These are phyloP conservation scores for Neoitamus cyanurus DNA, from an alignment of 2,888 invertebrate genomes.

Conservation along the genomic window DNA sequence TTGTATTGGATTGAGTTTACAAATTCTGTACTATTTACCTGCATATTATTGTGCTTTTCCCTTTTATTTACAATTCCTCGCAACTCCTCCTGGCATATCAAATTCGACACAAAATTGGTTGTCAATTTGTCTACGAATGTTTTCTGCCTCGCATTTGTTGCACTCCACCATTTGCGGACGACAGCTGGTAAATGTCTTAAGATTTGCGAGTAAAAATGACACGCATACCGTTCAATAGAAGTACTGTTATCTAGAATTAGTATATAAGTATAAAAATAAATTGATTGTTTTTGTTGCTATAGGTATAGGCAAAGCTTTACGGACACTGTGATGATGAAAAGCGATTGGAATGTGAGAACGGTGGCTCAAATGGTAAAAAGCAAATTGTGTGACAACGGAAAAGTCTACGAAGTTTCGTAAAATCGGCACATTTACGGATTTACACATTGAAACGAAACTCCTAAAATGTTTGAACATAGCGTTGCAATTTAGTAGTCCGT, in stretches of 20 bases:
- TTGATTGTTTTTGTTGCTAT: slow-evolving; percentile 5
- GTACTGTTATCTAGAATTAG: slow-evolving; percentile 57
- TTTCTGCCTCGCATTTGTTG: slow-evolving; percentile 73
- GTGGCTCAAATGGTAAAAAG: too few relatives aligned
- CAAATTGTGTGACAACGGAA: too few relatives aligned
- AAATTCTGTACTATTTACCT: slow-evolving; percentile 65
- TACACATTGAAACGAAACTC: too few relatives aligned
- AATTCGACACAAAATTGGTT: slow-evolving; percentile 74
- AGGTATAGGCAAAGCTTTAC: too few relatives aligned
- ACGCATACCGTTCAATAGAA: slow-evolving; percentile 66
- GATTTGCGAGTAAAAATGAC: slow-evolving; percentile 75
- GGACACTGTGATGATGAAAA: too few relatives aligned
- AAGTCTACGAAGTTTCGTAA: too few relatives aligned
- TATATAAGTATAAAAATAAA: background rate
- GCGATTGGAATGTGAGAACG: too few relatives aligned
- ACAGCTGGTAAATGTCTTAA: slow-evolving; percentile 77
- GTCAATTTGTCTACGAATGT: slow-evolving; percentile 77
- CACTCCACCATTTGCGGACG: slow-evolving; percentile 82
- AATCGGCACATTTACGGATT: too few relatives aligned
- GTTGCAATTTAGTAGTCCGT: too few relatives aligned
- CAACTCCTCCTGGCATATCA: slow-evolving; percentile 76
- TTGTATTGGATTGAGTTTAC: background rate
- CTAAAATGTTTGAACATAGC: too few relatives aligned
- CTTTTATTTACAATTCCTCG: slow-evolving; percentile 69
- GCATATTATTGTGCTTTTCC: slow-evolving; percentile 73